phyloP scores from a whole-genome alignment of 1,140 invertebrate species.

The Brachionus sp. region DNA sequence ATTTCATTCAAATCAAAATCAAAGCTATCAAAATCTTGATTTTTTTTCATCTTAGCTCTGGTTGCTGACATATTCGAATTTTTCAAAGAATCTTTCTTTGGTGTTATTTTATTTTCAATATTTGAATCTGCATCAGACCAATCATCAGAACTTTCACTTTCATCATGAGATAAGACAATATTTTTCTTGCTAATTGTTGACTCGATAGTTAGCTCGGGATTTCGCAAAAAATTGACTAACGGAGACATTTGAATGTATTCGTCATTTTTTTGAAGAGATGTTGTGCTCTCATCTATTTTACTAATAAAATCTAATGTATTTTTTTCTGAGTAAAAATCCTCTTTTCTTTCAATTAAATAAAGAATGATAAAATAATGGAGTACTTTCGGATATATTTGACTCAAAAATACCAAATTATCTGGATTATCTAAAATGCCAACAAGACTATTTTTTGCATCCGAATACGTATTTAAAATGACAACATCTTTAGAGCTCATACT shows the following conservation, averaged over 20 bases:
- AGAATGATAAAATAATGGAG: slow-evolving; percentile 60
- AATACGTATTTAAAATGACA: slow-evolving; percentile 56
- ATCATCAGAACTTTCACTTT: neutral
- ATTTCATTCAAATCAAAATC: slow-evolving; percentile 34
- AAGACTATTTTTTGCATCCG: slow-evolving; percentile 61
- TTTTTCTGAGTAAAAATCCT: neutral
- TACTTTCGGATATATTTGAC: slow-evolving; percentile 57
- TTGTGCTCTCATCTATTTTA: slow-evolving; percentile 50
- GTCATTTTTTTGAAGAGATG: slow-evolving; percentile 53
- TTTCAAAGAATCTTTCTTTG: neutral
- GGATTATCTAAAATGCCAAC: slow-evolving; percentile 61
- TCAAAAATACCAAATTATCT: slow-evolving; percentile 55
- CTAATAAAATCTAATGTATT: slow-evolving; percentile 52
- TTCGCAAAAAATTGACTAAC: slow-evolving; percentile 47
- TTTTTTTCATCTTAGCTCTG: neutral
- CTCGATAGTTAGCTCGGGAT: neutral
- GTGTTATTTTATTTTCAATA: neutral
- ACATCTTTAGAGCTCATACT: slow-evolving; percentile 55
- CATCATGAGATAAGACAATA: neutral
- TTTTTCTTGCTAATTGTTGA: slow-evolving; percentile 25
- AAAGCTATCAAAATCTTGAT: neutral
- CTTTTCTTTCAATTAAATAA: slow-evolving; percentile 52
- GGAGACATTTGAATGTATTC: slow-evolving; percentile 41
- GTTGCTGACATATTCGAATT: neutral
- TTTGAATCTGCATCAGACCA: neutral